Evolutionary conservation across 2,797 vertebrate species (phyloP).

Genomic region (Myotis pilosus): DNA sequence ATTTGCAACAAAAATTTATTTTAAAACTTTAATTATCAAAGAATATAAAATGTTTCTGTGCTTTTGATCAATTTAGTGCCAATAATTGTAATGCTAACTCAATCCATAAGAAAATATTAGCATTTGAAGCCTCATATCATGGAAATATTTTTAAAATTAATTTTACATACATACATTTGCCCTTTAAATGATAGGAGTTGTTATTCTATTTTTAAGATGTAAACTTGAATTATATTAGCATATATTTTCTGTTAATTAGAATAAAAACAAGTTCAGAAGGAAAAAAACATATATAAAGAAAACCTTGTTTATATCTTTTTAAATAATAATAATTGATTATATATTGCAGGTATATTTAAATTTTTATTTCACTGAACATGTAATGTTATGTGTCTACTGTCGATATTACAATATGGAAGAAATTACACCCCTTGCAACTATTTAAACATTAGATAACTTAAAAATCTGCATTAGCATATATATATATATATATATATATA

Average conservation of each 20-base stretch:
- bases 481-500: too few relatives aligned
- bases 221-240: neutral
- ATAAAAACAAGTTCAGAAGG: neutral
- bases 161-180: neutral
- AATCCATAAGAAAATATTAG: neutral
- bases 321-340: neutral
- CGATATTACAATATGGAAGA: neutral
- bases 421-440: neutral
- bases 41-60: neutral
- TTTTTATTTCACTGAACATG: neutral
- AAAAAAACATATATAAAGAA: neutral
- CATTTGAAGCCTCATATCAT: neutral
- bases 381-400: neutral
- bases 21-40: conserved; percentile 37
- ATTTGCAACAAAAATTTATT: neutral
- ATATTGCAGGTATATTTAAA: neutral
- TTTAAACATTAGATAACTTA: neutral
- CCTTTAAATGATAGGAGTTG: neutral
- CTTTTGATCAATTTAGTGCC: neutral
- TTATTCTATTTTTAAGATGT: neutral
- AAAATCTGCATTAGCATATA: neutral
- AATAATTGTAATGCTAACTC: neutral
- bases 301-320: neutral
- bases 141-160: neutral
- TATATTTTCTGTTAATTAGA: neutral